A percentile compares a stretch with the other conserved stretches of the same genome.
phyloP scores from a whole-genome alignment of 1,140 invertebrate genomes.

The Cardiocondyla obscurior region DNA sequence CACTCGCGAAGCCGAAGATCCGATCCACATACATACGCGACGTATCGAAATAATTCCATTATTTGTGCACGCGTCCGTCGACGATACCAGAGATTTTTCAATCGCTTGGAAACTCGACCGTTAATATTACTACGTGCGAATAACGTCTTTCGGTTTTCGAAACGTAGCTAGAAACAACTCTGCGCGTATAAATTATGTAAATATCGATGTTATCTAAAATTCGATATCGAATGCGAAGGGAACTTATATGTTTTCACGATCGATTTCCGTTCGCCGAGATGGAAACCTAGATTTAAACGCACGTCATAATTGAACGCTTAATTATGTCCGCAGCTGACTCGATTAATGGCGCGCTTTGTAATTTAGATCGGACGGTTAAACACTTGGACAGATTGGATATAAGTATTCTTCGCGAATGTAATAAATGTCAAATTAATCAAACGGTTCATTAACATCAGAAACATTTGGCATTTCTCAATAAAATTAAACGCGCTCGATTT shows the following conservation, averaged over 20 bases:
- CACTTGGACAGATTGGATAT: background rate
- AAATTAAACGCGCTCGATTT: background rate
- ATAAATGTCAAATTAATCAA: conserved; percentile 30
- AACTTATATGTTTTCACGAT: background rate
- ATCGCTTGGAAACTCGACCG: too few relatives aligned
- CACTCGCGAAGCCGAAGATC: conserved; percentile 6
- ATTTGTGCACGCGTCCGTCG: too few relatives aligned
- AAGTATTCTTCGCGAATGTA: background rate
- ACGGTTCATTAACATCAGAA: conserved; percentile 13
- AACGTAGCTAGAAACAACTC: too few relatives aligned
- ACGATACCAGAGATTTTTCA: too few relatives aligned
- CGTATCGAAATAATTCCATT: background rate
- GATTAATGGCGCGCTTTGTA: conserved; percentile 37
- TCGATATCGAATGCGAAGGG: background rate
- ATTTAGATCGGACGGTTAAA: conserved; percentile 27
- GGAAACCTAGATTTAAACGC: conserved; percentile 38
- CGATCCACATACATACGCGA: background rate
- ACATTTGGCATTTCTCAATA: background rate
- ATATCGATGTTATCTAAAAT: conserved; percentile 24
- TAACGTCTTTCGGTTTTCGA: too few relatives aligned
- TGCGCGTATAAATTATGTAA: background rate
- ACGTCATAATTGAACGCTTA: conserved; percentile 28
- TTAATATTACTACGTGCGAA: too few relatives aligned
- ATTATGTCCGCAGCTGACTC: background rate
- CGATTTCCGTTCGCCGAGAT: background rate